Base-by-base conservation (phyloP, 2,888 invertebrate species). In the Leptinotarsa juncta region DNA sequence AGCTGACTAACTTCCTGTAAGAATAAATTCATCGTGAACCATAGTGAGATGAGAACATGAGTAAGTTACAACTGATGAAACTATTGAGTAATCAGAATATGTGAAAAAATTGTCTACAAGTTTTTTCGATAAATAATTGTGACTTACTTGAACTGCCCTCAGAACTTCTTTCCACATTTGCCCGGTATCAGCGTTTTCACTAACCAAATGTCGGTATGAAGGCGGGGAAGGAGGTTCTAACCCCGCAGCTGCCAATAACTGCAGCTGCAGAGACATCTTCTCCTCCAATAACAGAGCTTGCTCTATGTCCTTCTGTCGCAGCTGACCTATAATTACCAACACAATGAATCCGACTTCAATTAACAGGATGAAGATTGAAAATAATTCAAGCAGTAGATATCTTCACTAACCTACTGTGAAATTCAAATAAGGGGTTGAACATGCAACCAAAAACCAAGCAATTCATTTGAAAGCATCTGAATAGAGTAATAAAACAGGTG, bases 221-320 rank as follows among this genome's bases (percentile, higher is more conserved):
- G 94, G 93, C 32, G 90, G 88, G 84, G 91, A 80, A 84, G 90
- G 85, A 86, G 93, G 87, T 87, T 92, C 87, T 87, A 93, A 88
- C n/a, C 91, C 91, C 0, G 93, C 92, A n/a, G 93, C 91, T 2
- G 93, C 93, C 66, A 94, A 89, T 83, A 96, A 90, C 83, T 93
- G 94, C 87, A 96, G 90, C 83, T 97, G 95, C 65, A 97, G 86
- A 67, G 93, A 91, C 90, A 96, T 95, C 86, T 97, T 97, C 84
- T 97, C 96, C 86, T 97, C 97, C 67, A 97, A 90, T 65, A 96
- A 89, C 26, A 93, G 89, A 16, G 96, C 96, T 84, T 97, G 95
- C 84, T 96, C 96, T 55, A 94, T 91, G 86, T 97, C 97, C 86
- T 97, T 97, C 81, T 94, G 93, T 71, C 96, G 92, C 85, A 97